Evolutionary conservation across 2,113 vertebrate genomes (phyloP).

Genomic region (Mustela nigripes): DNA sequence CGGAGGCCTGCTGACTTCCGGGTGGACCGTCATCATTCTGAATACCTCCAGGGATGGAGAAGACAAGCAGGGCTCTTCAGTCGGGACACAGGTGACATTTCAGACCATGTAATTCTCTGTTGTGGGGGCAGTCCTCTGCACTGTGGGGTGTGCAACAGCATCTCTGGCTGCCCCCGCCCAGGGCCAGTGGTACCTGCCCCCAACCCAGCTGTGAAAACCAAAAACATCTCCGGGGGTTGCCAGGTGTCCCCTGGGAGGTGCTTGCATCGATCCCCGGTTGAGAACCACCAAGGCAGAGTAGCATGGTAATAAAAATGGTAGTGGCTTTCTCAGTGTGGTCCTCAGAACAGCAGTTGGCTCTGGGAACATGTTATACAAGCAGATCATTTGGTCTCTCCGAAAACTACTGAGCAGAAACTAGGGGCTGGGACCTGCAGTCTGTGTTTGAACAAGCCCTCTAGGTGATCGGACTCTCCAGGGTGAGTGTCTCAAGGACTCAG

Average conservation of each 20-base stretch:
- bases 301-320: background rate
- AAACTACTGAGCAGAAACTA: background rate
- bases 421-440: rapidly evolving
- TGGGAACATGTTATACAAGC: background rate
- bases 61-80: background rate
- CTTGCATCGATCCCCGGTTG: too few relatives aligned
- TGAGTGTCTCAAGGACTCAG: background rate
- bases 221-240: background rate
- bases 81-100: background rate
- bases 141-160: background rate
- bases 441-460: background rate
- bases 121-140: background rate
- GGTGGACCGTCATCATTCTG: background rate
- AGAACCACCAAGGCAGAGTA: background rate
- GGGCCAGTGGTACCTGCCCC: background rate
- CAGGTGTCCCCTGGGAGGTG: background rate
- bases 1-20: background rate
- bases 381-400: background rate
- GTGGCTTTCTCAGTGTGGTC: background rate
- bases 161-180: background rate
- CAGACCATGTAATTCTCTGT: background rate
- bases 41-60: background rate
- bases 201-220: background rate
- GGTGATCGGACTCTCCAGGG: background rate
- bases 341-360: too few relatives aligned